These are phyloP conservation scores for Diplazon laetatorius DNA, from an alignment of 2,888 invertebrate genomes.

Conservation along the genomic window DNA sequence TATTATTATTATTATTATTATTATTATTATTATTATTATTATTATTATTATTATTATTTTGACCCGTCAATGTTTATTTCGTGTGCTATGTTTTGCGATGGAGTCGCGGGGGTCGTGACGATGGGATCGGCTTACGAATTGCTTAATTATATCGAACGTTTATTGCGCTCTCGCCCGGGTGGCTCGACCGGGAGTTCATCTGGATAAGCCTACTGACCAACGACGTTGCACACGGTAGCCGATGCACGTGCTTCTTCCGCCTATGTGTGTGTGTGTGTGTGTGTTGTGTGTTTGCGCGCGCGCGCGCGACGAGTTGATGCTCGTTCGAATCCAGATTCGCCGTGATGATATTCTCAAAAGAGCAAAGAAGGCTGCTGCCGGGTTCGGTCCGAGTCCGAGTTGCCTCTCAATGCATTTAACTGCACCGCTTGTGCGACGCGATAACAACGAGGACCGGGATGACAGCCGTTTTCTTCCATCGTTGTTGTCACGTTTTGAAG, in stretches of 20 bases:
- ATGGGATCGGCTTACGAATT: constrained; percentile 71
- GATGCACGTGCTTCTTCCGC: background rate
- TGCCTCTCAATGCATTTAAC: constrained; percentile 4
- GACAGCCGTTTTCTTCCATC: background rate
- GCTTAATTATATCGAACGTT: constrained; percentile 70
- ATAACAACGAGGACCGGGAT: constrained; percentile 25
- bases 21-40: no score
- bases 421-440: constrained; percentile 37
- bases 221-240: constrained; percentile 37
- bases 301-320: constrained; percentile 63
- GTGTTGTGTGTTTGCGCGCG: constrained; percentile 63
- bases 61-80: no score
- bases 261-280: background rate
- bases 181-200: constrained; percentile 63
- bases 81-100: no score
- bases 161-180: constrained; percentile 52
- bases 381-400: constrained; percentile 13
- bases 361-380: constrained; percentile 29
- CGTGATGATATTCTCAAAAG: constrained; percentile 56
- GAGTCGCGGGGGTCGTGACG: constrained; percentile 41
- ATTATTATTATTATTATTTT: no score
- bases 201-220: constrained; percentile 60
- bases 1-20: no score
- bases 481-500: no score
- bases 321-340: constrained; percentile 67